Evolutionary conservation across 2,888 invertebrate species (phyloP), one percentile per base, ranked within the genome.

Genomic region (Dryobota labecula): DNA sequence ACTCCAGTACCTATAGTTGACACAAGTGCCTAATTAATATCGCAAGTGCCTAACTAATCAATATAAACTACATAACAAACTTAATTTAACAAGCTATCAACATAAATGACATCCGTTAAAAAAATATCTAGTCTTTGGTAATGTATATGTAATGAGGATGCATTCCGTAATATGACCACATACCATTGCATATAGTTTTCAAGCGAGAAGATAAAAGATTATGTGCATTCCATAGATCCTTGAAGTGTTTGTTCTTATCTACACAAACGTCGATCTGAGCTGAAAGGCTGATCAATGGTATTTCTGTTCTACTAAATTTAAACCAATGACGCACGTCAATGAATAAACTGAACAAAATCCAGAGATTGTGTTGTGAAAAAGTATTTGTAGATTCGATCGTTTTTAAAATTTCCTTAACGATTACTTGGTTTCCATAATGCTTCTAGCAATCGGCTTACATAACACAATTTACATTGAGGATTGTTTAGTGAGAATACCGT

Each of bases 291-390:
- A 92, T 90, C 84, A 90, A 92, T 89, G 83, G 84, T 79, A 71
- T 77, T 82, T 86, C 87, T 89, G 88, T 73, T 87, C 58, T 60
- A 82, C 89, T 88, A 89, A 87, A 92, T 90, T 87, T 91, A 89
- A 84, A 83, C 76, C 77, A 84, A 82, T 94, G 93, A 93, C 93
- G 92, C 91, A 90, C 86, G 85, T 80, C 80, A 84, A 78, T 84
- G 69, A 82, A 84, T 86, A 78, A 84, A 83, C 74, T 71, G 70
- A 78, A 82, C 83, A 74, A 84, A 84, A 83, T 81, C 73, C 78
- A 83, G 78, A 79, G 72, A 81, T 76, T 84, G 74, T 82, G 54
- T 64, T 57, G 63, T 60, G 33, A 41, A 77, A 65, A 69, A 69
- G 20, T 67, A 74, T 74, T 75, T 53, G 54, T 49, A 63, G 58